Evolutionary conservation across 2,888 invertebrate species (phyloP).

Genomic region (Coleophora flavipennella): DNA sequence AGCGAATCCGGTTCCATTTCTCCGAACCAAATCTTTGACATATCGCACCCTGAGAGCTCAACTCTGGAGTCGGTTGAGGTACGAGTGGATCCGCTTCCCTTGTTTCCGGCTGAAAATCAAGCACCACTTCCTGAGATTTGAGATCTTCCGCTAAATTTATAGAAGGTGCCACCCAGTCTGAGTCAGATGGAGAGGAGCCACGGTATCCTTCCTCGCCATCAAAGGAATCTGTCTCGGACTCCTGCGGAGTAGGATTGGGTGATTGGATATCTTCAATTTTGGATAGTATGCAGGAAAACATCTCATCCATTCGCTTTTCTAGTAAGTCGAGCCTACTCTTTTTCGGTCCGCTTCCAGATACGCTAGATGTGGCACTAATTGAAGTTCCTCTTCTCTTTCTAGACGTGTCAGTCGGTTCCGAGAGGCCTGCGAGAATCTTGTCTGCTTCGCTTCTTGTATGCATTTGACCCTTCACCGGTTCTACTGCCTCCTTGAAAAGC

Average conservation of each 20-base stretch:
- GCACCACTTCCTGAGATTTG: not conserved
- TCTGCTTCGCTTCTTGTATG: slow-evolving; percentile 10
- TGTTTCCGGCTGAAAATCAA: not conserved
- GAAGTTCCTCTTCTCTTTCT: too few relatives aligned
- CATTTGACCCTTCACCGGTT: not conserved
- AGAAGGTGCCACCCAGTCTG: too few relatives aligned
- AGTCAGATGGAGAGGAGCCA: too few relatives aligned
- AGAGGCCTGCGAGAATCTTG: slow-evolving; percentile 7
- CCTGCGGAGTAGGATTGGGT: too few relatives aligned
- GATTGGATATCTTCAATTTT: not conserved
- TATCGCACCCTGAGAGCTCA: slow-evolving; percentile 9
- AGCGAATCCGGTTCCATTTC: slow-evolving; percentile 12
- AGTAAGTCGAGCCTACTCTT: slow-evolving; percentile 1
- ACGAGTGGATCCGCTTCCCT: slow-evolving; percentile 9
- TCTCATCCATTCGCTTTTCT: not conserved
- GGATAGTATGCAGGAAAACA: not conserved
- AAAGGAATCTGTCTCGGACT: too few relatives aligned
- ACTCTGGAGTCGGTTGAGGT: slow-evolving; percentile 6
- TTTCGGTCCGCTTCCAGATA: slow-evolving; percentile 2
- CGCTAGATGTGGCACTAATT: too few relatives aligned
- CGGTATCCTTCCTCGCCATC: too few relatives aligned
- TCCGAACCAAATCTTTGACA: slow-evolving; percentile 13
- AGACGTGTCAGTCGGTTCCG: too few relatives aligned
- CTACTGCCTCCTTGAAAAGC: slow-evolving; percentile 8
- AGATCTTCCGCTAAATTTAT: too few relatives aligned